A percentile compares a stretch with the other conserved stretches of the same genome.
Conservation (phyloP, 1,140 invertebrate genomes). For the Phymorhynchus buccinoides region DNA sequence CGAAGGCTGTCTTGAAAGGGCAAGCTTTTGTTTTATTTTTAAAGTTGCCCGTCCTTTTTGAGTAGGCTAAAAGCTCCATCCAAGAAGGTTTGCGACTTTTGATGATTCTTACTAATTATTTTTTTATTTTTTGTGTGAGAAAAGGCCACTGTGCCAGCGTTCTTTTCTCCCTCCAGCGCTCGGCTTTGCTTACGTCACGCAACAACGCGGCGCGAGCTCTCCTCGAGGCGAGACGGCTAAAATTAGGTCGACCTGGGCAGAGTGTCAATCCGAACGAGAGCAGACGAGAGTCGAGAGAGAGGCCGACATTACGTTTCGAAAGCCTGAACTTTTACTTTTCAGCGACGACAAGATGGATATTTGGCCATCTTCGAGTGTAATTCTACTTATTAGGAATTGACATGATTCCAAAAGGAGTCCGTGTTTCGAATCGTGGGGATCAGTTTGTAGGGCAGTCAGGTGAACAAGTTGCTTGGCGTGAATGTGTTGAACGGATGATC, state of each 20-base stretch:
- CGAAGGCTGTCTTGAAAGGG: neutral
- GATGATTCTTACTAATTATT: too few species aligned
- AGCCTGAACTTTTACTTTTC: slow-evolving; percentile 4
- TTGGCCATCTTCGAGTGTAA: neutral
- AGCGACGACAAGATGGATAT: slow-evolving; percentile 3
- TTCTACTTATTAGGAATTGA: neutral
- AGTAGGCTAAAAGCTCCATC: neutral
- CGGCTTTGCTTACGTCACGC: slow-evolving; percentile 35
- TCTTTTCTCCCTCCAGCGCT: neutral
- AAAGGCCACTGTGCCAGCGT: too few species aligned
- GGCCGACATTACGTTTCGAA: slow-evolving; percentile 30
- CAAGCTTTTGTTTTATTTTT: slow-evolving; percentile 8
- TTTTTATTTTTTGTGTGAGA: too few species aligned
- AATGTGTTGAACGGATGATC: slow-evolving; percentile 3
- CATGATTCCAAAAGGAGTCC: neutral
- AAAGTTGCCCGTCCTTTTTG: slow-evolving; percentile 6
- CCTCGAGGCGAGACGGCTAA: slow-evolving; percentile 32
- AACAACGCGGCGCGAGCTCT: slow-evolving; percentile 39
- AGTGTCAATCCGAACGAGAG: slow-evolving; percentile 30
- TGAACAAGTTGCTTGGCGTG: slow-evolving; percentile 12
- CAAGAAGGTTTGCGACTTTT: neutral
- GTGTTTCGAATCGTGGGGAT: neutral
- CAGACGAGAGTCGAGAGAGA: slow-evolving; percentile 27
- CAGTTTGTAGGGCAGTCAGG: neutral
- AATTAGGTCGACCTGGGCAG: slow-evolving; percentile 35